Conservation (phyloP, 1,140 invertebrate genomes). For the Danaus plexippus region DNA sequence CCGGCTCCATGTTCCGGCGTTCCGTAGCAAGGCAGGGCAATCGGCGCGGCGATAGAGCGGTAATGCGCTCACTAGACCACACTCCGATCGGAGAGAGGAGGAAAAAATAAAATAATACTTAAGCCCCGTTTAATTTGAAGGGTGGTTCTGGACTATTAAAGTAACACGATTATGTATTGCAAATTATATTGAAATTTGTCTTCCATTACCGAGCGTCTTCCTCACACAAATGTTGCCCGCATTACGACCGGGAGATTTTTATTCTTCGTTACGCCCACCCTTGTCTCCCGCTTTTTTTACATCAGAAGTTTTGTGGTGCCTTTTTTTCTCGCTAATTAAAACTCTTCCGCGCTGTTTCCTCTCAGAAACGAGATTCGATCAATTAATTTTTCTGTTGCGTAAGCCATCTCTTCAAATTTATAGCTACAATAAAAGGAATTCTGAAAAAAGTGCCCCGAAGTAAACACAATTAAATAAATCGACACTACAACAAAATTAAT, state of each 20-base stretch:
- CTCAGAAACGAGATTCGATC: constrained; percentile 67
- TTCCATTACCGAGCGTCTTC: constrained; percentile 70
- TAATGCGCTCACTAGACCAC: constrained; percentile 27
- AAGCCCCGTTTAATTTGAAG: constrained; percentile 74
- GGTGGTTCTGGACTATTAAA: constrained; percentile 74
- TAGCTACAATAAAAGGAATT: constrained; percentile 50
- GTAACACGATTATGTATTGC: constrained; percentile 74
- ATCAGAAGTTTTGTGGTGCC: constrained; percentile 64
- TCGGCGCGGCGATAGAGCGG: constrained; percentile 28
- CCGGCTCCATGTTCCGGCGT: constrained; percentile 15
- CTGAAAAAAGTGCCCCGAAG: constrained; percentile 23
- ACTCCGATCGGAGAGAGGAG: constrained; percentile 40
- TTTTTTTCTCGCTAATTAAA: constrained; percentile 71
- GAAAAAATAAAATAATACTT: constrained; percentile 72
- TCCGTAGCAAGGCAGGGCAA: constrained; percentile 31
- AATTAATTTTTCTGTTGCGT: constrained; percentile 69
- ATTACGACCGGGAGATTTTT: constrained; percentile 68
- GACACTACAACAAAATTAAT: background rate
- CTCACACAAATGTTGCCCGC: constrained; percentile 71
- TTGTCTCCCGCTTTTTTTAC: constrained; percentile 69
- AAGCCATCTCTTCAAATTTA: constrained; percentile 67
- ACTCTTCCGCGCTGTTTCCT: constrained; percentile 71
- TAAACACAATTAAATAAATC: constrained; percentile 22
- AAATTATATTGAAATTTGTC: constrained; percentile 74
- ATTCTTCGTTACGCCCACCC: constrained; percentile 65